A percentile compares a stretch with the other conserved stretches of the same genome.
phyloP scores from a whole-genome alignment of 2,888 invertebrate species.

The Drosophila neonasuta region DNA sequence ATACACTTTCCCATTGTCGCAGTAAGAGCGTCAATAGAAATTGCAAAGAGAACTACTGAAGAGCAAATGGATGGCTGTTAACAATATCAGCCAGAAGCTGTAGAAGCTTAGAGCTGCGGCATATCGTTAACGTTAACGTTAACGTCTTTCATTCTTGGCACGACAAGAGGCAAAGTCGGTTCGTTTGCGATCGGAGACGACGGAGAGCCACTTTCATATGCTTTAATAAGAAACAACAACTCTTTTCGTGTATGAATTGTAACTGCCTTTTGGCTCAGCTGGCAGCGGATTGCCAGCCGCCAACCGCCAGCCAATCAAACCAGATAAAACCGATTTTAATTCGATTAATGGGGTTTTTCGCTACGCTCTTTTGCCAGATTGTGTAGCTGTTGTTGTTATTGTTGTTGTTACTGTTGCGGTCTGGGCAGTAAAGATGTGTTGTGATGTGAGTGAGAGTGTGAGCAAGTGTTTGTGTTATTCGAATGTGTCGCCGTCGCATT shows the following conservation, averaged over 20 bases:
- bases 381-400: slow-evolving; percentile 30
- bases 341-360: slow-evolving; percentile 77
- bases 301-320: slow-evolving; percentile 67
- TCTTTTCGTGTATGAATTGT: slow-evolving; percentile 35
- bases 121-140: slow-evolving; percentile 9
- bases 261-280: slow-evolving; percentile 41
- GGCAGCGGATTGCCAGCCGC: slow-evolving; percentile 40
- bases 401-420: slow-evolving; percentile 32
- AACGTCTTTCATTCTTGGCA: slow-evolving; percentile 15
- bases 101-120: background rate
- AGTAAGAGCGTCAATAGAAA: slow-evolving; percentile 3
- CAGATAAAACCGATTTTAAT: slow-evolving; percentile 80
- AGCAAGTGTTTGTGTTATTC: slow-evolving; percentile 30
- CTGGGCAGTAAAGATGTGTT: slow-evolving; percentile 64
- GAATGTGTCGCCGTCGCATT: slow-evolving; percentile 31
- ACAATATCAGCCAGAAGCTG: slow-evolving; percentile 14
- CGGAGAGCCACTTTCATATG: slow-evolving; percentile 34
- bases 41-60: background rate
- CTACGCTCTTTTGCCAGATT: slow-evolving; percentile 58
- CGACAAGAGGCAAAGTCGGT: slow-evolving; percentile 18
- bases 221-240: slow-evolving; percentile 24
- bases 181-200: slow-evolving; percentile 1
- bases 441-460: slow-evolving; percentile 17
- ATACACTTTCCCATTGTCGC: background rate
- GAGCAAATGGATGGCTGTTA: slow-evolving; percentile 5